These are phyloP conservation scores for Brachypalpus laphriformis DNA, from an alignment of 2,888 invertebrate genomes.

Conservation along the genomic window DNA sequence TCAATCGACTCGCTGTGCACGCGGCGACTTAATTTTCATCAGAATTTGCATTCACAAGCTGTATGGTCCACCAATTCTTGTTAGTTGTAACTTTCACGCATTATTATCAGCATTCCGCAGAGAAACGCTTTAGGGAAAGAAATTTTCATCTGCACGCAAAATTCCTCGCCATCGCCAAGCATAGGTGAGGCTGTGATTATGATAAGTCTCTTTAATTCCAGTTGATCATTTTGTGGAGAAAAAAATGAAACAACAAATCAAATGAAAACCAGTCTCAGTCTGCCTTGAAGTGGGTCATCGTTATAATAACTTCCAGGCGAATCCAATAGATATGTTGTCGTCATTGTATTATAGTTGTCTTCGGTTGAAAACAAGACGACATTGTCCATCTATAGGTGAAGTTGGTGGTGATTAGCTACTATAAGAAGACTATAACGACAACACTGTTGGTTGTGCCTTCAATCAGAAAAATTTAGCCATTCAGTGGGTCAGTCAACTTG, in stretches of 20 bases:
- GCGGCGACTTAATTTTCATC: slow-evolving; percentile 15
- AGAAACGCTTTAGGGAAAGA: slow-evolving; percentile 30
- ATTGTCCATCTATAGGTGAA: slow-evolving; percentile 1
- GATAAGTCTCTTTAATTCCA: slow-evolving; percentile 13
- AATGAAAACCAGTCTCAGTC: slow-evolving; percentile 33
- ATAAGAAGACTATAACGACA: neutral
- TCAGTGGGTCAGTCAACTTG: slow-evolving; percentile 71
- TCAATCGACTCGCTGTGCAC: neutral
- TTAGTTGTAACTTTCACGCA: slow-evolving; percentile 40
- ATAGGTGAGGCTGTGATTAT: slow-evolving; percentile 16
- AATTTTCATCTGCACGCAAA: slow-evolving; percentile 19
- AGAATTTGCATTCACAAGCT: neutral
- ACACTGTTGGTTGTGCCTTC: neutral
- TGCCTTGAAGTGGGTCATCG: slow-evolving; percentile 50
- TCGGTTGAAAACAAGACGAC: slow-evolving; percentile 42
- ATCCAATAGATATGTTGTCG: slow-evolving; percentile 30
- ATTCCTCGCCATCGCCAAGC: neutral
- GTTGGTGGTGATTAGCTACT: neutral
- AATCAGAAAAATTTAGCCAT: slow-evolving; percentile 24
- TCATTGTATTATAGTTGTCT: neutral
- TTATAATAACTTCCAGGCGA: slow-evolving; percentile 50
- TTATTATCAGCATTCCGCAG: slow-evolving; percentile 16
- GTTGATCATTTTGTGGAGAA: slow-evolving; percentile 22
- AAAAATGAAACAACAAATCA: neutral
- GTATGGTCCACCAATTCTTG: neutral